Evolutionary conservation across 2,888 invertebrate genomes (phyloP), one percentile per base, ranked within the genome.

Genomic region (Pycnomerus fuliginosus): DNA sequence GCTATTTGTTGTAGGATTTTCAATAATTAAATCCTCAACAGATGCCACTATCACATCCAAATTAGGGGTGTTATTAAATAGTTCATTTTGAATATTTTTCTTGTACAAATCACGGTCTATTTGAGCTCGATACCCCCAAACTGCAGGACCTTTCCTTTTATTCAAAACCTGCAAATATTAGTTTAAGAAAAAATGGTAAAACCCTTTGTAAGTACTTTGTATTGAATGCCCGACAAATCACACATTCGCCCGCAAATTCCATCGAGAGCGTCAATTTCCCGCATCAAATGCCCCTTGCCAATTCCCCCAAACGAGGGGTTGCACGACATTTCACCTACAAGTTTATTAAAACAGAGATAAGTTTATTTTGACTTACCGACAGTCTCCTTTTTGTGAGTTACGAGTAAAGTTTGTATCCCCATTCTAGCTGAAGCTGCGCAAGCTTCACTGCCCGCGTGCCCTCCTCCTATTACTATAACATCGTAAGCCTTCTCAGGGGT

Each of bases 251-350:
- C 81, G 73, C 90, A 92, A 3, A 94, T 67, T 1, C 93, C 93
- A 74, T 90, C 93, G 23, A 94, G 71, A 2, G 93, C 92, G 71
- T 94, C 93, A 4, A 94, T 74, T 75, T 93, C 93, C 55, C 82
- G 78, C 80, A 92, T 85, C 34, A 92, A 73, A 68, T 93, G 90
- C 0, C 91, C 92, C 71, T 94, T 94, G 0, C 92, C 93, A 55
- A 94, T 89, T 3, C 93, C 93, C 15, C 93, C 93, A 73, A 94
- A 94, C 0, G 91, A 88, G 12, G 94, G 93, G 74, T 94, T 94
- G 64, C 94, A 93, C 0, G 91, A 90, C 93, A 94, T 94, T 73
- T 90, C 91, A 16, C 90, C 87, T 87, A 51, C 46, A 71, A 27
- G 2, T 20, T 14, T 3, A 5, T 31, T 31, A 3, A 31, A 11